A percentile compares a stretch with the other conserved stretches of the same genome.
phyloP scores from a whole-genome alignment of 2,113 vertebrate genomes.

The Cyphomyrus discorhynchus region DNA sequence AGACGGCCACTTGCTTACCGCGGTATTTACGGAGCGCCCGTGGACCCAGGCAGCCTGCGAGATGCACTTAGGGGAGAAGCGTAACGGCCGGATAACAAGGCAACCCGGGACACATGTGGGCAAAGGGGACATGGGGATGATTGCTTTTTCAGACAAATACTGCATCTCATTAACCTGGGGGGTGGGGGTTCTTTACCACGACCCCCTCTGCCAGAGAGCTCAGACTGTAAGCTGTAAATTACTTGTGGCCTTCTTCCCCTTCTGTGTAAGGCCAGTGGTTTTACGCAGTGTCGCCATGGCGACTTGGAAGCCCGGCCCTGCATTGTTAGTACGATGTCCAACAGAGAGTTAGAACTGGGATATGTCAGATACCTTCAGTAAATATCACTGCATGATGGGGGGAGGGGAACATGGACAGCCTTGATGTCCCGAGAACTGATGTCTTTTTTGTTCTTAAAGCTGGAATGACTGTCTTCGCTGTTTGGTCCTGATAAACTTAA shows the following conservation, averaged over 20 bases:
- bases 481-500: not conserved
- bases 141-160: constrained; percentile 8
- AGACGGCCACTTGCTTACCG: not conserved
- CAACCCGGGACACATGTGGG: not conserved
- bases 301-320: not conserved
- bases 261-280: not conserved
- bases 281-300: not conserved
- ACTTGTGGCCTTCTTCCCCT: not conserved
- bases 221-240: not conserved
- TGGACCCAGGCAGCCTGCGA: not conserved
- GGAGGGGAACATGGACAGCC: not conserved
- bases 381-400: not conserved
- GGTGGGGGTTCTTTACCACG: not conserved
- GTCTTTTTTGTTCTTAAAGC: not conserved
- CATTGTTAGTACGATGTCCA: not conserved
- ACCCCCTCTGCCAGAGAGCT: not conserved
- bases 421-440: not conserved
- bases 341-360: not conserved
- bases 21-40: not conserved
- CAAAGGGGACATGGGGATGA: not conserved
- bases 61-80: not conserved
- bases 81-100: not conserved
- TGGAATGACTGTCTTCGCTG: not conserved
- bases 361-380: not conserved
- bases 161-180: not conserved